phyloP scores from a whole-genome alignment of 2,113 vertebrate genomes.

The Sinocyclocheilus rhinocerous region DNA sequence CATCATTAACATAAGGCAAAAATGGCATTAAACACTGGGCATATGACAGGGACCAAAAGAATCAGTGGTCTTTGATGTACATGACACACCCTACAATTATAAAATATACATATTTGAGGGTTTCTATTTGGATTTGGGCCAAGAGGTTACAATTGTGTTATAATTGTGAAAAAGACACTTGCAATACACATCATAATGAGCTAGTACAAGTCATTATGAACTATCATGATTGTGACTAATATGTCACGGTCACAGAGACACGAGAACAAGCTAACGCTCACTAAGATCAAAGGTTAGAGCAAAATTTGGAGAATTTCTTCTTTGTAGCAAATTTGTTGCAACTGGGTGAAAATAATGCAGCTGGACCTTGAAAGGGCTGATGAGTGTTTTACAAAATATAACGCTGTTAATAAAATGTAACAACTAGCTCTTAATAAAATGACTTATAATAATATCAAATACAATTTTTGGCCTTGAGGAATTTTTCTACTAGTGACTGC shows the following conservation, averaged over 20 bases:
- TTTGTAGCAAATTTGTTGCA: not conserved
- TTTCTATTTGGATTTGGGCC: slow-evolving; percentile 39
- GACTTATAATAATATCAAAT: slow-evolving; percentile 12
- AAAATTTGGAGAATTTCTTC: not conserved
- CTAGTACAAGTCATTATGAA: slow-evolving; percentile 31
- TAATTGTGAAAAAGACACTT: slow-evolving; percentile 34
- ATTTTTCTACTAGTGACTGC: not conserved
- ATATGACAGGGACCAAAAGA: slow-evolving; percentile 5
- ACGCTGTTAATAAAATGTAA: slow-evolving; percentile 16
- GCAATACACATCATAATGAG: slow-evolving; percentile 24
- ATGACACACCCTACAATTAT: slow-evolving; percentile 10
- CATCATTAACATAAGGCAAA: slow-evolving; percentile 37
- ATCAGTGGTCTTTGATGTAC: slow-evolving; percentile 1
- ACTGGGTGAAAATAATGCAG: not conserved
- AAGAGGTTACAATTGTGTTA: slow-evolving; percentile 26
- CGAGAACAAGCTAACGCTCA: slow-evolving; percentile 2
- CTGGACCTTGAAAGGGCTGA: not conserved
- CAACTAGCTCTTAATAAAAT: slow-evolving; percentile 24
- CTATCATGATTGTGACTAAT: slow-evolving; percentile 41
- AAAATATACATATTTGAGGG: slow-evolving; percentile 16
- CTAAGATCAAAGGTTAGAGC: slow-evolving; percentile 8
- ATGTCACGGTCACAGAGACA: slow-evolving; percentile 37
- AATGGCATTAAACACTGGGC: not conserved
- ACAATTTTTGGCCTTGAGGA: slow-evolving; percentile 19
- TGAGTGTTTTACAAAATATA: slow-evolving; percentile 1